Conservation (phyloP, 2,888 invertebrate species). For the Aquatica leii region DNA sequence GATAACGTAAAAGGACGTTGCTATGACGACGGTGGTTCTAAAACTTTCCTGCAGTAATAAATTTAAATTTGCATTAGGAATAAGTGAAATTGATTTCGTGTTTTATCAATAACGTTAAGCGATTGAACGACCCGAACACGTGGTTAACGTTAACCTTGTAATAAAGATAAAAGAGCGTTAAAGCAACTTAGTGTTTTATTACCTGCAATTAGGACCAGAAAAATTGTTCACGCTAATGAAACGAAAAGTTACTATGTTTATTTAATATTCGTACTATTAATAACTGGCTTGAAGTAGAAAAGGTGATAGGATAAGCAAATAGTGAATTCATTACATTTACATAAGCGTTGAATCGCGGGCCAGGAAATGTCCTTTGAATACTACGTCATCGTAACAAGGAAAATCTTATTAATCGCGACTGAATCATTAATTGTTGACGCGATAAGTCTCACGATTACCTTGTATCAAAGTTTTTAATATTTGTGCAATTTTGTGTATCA, state of each 20-base stretch:
- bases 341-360: too few species aligned
- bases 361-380: too few species aligned
- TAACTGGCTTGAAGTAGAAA: conserved; percentile 3
- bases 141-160: not conserved
- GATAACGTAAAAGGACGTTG: conserved; percentile 34
- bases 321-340: not conserved
- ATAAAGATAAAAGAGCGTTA: not conserved
- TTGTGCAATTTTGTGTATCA: too few species aligned
- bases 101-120: not conserved
- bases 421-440: too few species aligned
- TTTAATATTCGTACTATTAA: not conserved
- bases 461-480: too few species aligned
- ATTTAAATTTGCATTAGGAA: not conserved
- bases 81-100: too few species aligned
- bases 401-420: too few species aligned
- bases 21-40: conserved; percentile 24
- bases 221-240: not conserved
- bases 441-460: too few species aligned
- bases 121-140: conserved; percentile 1
- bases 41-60: conserved; percentile 14
- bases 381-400: too few species aligned
- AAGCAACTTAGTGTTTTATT: not conserved
- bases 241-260: not conserved
- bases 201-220: not conserved
- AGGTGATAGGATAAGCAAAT: not conserved